A percentile compares a stretch with the other conserved stretches of the same genome.
Conservation (phyloP, 2,797 vertebrate genomes). For the Acropternis orthonyx region DNA sequence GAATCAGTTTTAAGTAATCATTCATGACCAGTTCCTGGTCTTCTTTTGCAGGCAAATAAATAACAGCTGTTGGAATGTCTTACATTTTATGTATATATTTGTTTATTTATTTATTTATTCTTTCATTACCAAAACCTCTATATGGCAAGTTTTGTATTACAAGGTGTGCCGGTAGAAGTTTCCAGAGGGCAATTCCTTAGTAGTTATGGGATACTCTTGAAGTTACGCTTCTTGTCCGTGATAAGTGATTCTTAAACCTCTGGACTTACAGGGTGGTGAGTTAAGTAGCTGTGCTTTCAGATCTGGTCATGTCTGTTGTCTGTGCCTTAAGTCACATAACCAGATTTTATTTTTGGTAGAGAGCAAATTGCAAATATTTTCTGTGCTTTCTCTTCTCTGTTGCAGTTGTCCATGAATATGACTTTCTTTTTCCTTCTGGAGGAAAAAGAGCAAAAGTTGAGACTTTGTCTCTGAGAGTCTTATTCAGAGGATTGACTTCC, state of each 20-base stretch:
- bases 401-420: not conserved
- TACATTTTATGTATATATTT: accelerated
- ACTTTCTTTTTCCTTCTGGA: not conserved
- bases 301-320: not conserved
- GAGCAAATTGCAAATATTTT: not conserved
- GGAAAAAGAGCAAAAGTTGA: not conserved
- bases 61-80: not conserved
- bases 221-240: not conserved
- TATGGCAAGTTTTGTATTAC: not conserved
- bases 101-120: not conserved
- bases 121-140: not conserved
- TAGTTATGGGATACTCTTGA: not conserved
- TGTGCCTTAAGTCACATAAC: not conserved
- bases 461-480: not conserved
- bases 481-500: not conserved
- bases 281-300: not conserved
- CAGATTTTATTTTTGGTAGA: not conserved
- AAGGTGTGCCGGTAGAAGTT: not conserved
- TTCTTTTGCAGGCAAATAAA: not conserved
- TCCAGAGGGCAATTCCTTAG: not conserved
- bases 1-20: not conserved
- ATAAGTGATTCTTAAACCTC: not conserved
- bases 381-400: not conserved
- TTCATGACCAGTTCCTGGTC: not conserved
- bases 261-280: not conserved